Base-by-base conservation (phyloP, 2,113 vertebrate genomes). In the Rhinoptilus africanus region DNA sequence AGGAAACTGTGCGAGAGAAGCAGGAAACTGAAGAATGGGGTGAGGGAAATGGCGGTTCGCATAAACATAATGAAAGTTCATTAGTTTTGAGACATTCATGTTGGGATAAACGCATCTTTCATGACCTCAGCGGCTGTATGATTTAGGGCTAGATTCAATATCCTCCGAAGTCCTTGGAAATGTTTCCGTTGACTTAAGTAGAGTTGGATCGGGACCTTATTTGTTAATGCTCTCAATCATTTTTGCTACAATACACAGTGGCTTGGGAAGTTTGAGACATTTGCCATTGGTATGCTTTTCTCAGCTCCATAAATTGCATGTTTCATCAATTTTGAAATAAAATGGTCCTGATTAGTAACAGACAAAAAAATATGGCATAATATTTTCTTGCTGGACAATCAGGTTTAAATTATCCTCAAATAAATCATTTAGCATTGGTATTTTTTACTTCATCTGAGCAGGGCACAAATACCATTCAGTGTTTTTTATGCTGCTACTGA, bases 1-100 rank as follows among this genome's bases (percentile, higher is more conserved):
- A 95, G 92, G 93, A 94, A 96, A 93, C 85, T 41, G 21, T 85
- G 68, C 83, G 53, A 63, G 71, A 85, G 90, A 94, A 72, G 89
- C 93, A 92, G 95, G 95, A 96, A 96, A 78, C 85, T 77, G 78
- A 94, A 81, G 96, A 84, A 89, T 91, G 72, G 95, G 72, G 90
- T 90, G 91, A 94, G 91, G 91, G 89, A 93, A 94, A 79, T 60
- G 74, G 87, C 6, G 26, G 50, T 37, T 82, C 89, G 72, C 6
- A 0, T 85, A 78, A 87, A 78, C 91, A 91, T 64, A 71, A 89
- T 85, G 84, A 47, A 87, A 93, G 91, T 85, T 86, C 87, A 85
- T 96, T 95, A 88, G 45, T 64, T 95, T 80, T 89, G 43, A 72
- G 87, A 66, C 59, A 63, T 62, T 79, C 48, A 12, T 32, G 14